phyloP scores from a whole-genome alignment of 2,888 invertebrate species.

The Aphodius granarius region DNA sequence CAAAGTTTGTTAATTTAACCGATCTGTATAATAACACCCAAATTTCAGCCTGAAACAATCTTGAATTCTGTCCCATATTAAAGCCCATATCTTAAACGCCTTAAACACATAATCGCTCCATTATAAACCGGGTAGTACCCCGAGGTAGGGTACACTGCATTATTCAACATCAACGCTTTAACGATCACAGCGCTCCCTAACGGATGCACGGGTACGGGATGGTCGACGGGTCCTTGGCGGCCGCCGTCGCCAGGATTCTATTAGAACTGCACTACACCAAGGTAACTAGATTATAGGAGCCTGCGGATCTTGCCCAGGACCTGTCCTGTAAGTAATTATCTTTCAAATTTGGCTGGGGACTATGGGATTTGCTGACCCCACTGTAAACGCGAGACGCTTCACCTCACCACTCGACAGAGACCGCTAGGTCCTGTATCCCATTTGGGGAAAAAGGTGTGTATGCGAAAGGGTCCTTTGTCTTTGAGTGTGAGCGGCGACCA shows the following conservation, averaged over 20 bases:
- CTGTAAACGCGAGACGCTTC: not conserved
- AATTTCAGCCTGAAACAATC: not conserved
- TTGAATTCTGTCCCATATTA: not conserved
- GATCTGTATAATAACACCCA: no score
- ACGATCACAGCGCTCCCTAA: not conserved
- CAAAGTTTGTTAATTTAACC: no score
- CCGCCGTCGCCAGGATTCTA: not conserved
- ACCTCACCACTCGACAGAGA: not conserved
- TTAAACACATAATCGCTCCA: not conserved
- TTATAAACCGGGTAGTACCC: not conserved
- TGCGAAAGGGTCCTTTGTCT: not conserved
- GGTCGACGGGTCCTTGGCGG: not conserved
- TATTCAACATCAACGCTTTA: not conserved
- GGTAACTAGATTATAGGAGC: conserved; percentile 12
- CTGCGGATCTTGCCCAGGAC: not conserved
- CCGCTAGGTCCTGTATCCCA: not conserved
- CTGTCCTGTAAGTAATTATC: conserved; percentile 45
- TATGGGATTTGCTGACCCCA: conserved; percentile 45
- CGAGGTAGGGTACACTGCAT: not conserved
- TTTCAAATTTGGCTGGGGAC: conserved; percentile 53
- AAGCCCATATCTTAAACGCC: not conserved
- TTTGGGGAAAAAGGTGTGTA: not conserved
- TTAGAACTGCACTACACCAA: conserved; percentile 4
- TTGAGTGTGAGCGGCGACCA: not conserved
- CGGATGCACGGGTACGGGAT: not conserved